Conservation (phyloP, 2,797 vertebrate species). For the Sarcophilus harrisii region DNA sequence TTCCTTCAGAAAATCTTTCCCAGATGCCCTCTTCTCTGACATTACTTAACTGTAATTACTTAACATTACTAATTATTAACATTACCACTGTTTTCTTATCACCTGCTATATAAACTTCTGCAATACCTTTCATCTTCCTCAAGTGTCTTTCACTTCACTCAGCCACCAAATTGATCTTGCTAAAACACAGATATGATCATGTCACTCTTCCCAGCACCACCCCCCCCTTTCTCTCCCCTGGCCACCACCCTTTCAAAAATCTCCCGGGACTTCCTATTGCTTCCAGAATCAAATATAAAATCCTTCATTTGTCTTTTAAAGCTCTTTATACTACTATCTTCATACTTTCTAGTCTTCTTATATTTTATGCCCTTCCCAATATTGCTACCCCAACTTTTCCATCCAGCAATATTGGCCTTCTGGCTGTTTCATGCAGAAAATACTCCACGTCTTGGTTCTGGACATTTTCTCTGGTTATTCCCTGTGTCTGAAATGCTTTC, state of each 20-base stretch:
- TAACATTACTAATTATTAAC: background rate
- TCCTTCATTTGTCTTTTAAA: background rate
- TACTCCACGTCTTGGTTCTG: background rate
- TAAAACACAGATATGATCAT: background rate
- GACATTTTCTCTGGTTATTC: background rate
- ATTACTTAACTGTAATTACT: too few species aligned
- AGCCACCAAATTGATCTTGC: background rate
- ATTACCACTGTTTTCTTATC: background rate
- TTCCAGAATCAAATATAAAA: background rate
- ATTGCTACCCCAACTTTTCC: background rate
- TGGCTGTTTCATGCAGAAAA: background rate
- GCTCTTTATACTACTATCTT: background rate
- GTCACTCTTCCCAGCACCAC: too few species aligned
- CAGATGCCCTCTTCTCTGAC: background rate
- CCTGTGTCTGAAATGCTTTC: background rate
- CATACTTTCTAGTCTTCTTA: background rate
- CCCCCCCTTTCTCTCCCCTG: too few species aligned
- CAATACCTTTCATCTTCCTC: background rate
- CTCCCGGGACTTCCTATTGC: background rate
- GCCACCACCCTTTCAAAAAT: background rate
- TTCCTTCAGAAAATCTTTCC: background rate
- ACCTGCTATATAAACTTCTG: background rate
- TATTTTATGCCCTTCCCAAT: background rate
- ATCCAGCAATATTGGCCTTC: background rate
- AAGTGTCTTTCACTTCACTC: background rate